Base-by-base conservation (phyloP, 2,113 vertebrate species). In the Centropristis striata region DNA sequence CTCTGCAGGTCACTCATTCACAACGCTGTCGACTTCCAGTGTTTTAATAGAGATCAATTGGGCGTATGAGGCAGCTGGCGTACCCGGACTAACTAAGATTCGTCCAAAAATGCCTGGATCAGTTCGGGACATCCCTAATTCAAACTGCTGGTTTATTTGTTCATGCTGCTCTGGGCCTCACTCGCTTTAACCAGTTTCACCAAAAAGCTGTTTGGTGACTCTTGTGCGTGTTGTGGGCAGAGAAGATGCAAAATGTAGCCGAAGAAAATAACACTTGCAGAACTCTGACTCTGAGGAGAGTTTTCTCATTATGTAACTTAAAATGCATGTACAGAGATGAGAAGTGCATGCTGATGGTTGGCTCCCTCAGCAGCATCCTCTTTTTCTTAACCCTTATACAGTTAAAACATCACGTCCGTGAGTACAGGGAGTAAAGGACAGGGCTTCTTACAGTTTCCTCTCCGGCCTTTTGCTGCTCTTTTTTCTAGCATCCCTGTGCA, bases 391-490 rank as follows among this genome's bases (percentile, higher is more conserved):
- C 64, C 75, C 16, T 27, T 47, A 37, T 41, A 28, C 64, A 37
- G 37, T 41, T 60, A 32, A 49, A 75, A 50, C 12, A 3, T 13
- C n/a, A 50, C 58, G 14, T 63, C 47, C 27, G 21, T 20, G n/a
- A 25, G 49, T 25, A 15, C 6, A 67, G 71, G 12, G 49, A 60
- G 39, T 23, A 71, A 32, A 39, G 37, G 37, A 46, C 32, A 28
- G 32, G 49, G 42, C 46, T 76, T 67, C 15, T 73, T 20, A 47
- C 28, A 41, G 67, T 69, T 68, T 71, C 68, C 53, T 39, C 49
- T 69, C 59, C 61, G 55, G 36, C 41, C 32, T 42, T 63, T 25
- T 71, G 44, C 59, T 78, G 65, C 36, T 47, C 51, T 63, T 55
- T 44, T 28, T 28, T n/a, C n/a, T 21, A 51, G 28, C 47, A 41